Conservation (phyloP, 2,113 vertebrate species). For the Leucosticte australis region DNA sequence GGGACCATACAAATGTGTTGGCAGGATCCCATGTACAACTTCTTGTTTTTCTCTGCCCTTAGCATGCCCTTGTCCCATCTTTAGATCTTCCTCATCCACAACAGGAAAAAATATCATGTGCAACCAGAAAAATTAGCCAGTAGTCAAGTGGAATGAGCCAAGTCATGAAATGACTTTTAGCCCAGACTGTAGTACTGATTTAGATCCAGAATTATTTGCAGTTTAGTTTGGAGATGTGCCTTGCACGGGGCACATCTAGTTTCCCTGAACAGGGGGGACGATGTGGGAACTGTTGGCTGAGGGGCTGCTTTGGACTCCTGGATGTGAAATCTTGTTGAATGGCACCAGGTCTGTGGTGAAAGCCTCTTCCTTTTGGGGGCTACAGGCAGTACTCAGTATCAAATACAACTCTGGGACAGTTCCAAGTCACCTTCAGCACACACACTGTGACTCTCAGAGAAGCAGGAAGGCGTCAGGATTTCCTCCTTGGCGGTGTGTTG, state of each 20-base stretch:
- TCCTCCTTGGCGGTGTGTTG: background rate
- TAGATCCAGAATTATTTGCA: background rate
- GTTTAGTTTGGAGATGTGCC: background rate
- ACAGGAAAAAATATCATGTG: conserved; percentile 18
- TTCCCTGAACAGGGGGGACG: background rate
- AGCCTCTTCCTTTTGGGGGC: background rate
- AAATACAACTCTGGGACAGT: background rate
- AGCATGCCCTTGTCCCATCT: background rate
- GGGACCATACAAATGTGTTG: background rate
- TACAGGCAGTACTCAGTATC: background rate
- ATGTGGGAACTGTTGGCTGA: background rate
- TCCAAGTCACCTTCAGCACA: conserved; percentile 10
- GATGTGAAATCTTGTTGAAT: background rate
- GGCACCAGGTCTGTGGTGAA: background rate
- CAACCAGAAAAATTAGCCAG: background rate
- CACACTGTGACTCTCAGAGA: background rate
- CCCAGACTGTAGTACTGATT: background rate
- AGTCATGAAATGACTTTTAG: background rate
- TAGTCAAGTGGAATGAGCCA: background rate
- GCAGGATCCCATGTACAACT: background rate
- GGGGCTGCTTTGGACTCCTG: background rate
- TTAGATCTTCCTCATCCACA: background rate
- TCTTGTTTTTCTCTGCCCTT: background rate
- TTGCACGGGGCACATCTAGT: fast-evolving
- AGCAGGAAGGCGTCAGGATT: conserved; percentile 18